Evolutionary conservation across 2,797 vertebrate species (phyloP), one percentile per base, ranked within the genome.

Genomic region (Eulemur mongoz): DNA sequence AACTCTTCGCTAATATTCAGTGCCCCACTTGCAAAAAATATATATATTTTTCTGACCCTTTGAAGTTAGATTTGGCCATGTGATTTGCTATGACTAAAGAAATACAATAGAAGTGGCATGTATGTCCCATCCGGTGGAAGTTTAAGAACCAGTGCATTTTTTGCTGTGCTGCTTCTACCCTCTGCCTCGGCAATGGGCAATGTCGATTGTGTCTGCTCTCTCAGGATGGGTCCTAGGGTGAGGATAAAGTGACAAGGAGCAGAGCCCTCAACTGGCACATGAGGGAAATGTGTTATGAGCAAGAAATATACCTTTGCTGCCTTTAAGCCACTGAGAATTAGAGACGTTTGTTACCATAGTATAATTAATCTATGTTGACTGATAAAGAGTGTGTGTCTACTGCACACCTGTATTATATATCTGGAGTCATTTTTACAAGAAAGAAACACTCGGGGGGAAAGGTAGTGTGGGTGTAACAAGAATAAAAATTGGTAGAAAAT

Each of bases 401-500:
- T 75, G 30, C 4, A 94, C 23, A 86, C 61, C 63, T 81, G 27
- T 90, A 80, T 93, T 87, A 52, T 78, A 7, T 89, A 93, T 88
- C 65, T 94, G 63, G 17, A 85, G 45, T 88, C 72, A 91, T 92
- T 97, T 94, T 96, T 75, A 88, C 8, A 94, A 87, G 72, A 94
- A 89, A 61, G 57, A 91, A 94, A 89, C 43, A 87, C 70, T 73
- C 43, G 15, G 7, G 30, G 72, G 67, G 0, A 27, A 54, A 91
- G 48, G 32, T 72, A 94, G 87, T 89, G 93, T 97, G 91, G 94
- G 97, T 81, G 91, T 98, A 95, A 95, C 32, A 94, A 93, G 81
- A 84, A 97, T 65, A 96, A 96, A 97, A 94, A 54, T 18, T 93
- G 40, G 83, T 84, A 91, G 95, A 97, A 97, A 97, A 97, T 94